A percentile compares a stretch with the other conserved stretches of the same genome.
phyloP scores from a whole-genome alignment of 1,140 invertebrate genomes.

The Drosophila leontia region DNA sequence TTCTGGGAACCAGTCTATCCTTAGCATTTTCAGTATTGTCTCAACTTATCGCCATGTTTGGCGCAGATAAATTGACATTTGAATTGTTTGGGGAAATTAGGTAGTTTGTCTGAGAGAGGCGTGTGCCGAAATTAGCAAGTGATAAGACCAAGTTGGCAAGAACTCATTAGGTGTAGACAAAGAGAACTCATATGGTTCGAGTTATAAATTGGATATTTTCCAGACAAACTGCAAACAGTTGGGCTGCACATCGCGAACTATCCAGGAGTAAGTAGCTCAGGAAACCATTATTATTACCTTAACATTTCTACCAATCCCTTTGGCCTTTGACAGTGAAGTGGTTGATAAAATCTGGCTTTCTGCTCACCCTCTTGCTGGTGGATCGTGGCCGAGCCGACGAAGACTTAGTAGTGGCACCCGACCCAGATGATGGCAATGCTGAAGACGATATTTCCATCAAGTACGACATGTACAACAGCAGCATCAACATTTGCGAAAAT shows the following conservation, averaged over 20 bases:
- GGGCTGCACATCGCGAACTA: slow-evolving; percentile 7
- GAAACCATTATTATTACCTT: too few species aligned
- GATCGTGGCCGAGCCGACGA: not conserved
- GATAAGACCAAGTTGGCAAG: slow-evolving; percentile 51
- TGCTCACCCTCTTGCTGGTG: slow-evolving; percentile 18
- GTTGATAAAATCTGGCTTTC: slow-evolving; percentile 23
- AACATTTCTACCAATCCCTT: too few species aligned
- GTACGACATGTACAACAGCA: slow-evolving; percentile 36
- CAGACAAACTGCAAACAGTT: slow-evolving; percentile 34
- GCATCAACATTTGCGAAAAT: slow-evolving; percentile 50
- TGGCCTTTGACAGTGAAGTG: slow-evolving; percentile 44
- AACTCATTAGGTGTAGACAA: slow-evolving; percentile 46
- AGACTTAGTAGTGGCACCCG: slow-evolving; percentile 46
- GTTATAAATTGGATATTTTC: slow-evolving; percentile 55
- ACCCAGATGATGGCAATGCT: slow-evolving; percentile 1
- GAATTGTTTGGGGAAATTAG: slow-evolving; percentile 51
- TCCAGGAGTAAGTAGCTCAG: slow-evolving; percentile 54
- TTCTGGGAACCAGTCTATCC: slow-evolving; percentile 25
- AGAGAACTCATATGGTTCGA: slow-evolving; percentile 1
- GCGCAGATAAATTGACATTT: slow-evolving; percentile 19
- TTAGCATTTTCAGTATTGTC: not conserved
- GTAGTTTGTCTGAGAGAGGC: slow-evolving; percentile 43
- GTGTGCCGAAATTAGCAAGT: slow-evolving; percentile 46
- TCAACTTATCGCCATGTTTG: slow-evolving; percentile 25
- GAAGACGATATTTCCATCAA: slow-evolving; percentile 4